phyloP scores from a whole-genome alignment of 2,888 invertebrate genomes.

The Synergus gifuensis region DNA sequence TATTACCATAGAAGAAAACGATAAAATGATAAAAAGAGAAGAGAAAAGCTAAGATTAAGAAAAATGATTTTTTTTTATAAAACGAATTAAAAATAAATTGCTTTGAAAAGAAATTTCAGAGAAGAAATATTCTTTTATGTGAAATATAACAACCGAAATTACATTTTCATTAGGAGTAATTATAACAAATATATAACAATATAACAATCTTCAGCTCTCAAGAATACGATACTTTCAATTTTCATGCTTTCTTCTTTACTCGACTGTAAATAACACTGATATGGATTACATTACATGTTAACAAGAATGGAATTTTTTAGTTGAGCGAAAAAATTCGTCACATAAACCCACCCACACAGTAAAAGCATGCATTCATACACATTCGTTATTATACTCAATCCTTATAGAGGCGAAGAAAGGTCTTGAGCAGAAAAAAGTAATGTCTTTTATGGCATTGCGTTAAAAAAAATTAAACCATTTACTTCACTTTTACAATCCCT shows the following conservation, averaged over 20 bases:
- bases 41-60: not conserved
- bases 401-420: not conserved
- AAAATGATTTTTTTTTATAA: not conserved
- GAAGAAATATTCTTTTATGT: not conserved
- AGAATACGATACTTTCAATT: not conserved
- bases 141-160: not conserved
- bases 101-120: not conserved
- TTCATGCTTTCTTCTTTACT: not conserved
- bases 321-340: not conserved
- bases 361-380: not conserved
- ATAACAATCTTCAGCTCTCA: not conserved
- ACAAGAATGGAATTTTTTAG: conserved; percentile 1
- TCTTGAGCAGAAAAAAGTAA: not conserved
- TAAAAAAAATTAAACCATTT: not conserved
- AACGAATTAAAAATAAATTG: not conserved
- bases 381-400: not conserved
- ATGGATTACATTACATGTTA: not conserved
- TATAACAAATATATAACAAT: not conserved
- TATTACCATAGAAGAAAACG: not conserved
- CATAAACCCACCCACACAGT: not conserved
- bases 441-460: not conserved
- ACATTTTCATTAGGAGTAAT: not conserved
- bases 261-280: not conserved
- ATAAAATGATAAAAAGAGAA: not conserved
- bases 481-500: not conserved